A percentile compares a stretch with the other conserved stretches of the same genome.
phyloP scores from a whole-genome alignment of 2,797 vertebrate genomes.

The Leptodactylus fallax region DNA sequence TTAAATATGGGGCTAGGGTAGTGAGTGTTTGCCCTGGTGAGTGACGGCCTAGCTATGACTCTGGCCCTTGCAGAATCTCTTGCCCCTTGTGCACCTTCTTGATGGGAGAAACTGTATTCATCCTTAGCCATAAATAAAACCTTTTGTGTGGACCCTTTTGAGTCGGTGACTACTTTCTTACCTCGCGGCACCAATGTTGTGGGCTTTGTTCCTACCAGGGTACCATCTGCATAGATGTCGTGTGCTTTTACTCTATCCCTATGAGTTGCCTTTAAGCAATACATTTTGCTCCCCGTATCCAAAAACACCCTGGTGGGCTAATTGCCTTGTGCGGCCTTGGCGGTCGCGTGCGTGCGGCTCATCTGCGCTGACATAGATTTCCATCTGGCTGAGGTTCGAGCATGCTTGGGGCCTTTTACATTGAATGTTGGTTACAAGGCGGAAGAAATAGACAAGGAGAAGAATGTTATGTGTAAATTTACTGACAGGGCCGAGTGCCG shows the following conservation, averaged over 20 bases:
- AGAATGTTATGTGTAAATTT: background rate
- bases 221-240: background rate
- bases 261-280: background rate
- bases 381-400: background rate
- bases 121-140: too few relatives aligned
- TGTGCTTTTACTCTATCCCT: background rate
- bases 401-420: background rate
- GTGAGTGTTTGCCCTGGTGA: too few relatives aligned
- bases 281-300: background rate
- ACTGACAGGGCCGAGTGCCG: background rate
- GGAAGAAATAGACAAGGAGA: background rate
- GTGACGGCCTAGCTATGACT: too few relatives aligned
- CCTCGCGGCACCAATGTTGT: background rate
- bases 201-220: background rate
- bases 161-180: background rate
- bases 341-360: background rate
- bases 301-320: background rate
- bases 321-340: background rate
- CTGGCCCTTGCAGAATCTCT: too few relatives aligned
- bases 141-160: too few relatives aligned
- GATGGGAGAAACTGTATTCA: too few relatives aligned
- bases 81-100: too few relatives aligned
- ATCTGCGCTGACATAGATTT: background rate
- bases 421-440: background rate
- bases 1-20: too few relatives aligned